phyloP scores from a whole-genome alignment of 2,113 vertebrate genomes.

The Rhizomys pruinosus region DNA sequence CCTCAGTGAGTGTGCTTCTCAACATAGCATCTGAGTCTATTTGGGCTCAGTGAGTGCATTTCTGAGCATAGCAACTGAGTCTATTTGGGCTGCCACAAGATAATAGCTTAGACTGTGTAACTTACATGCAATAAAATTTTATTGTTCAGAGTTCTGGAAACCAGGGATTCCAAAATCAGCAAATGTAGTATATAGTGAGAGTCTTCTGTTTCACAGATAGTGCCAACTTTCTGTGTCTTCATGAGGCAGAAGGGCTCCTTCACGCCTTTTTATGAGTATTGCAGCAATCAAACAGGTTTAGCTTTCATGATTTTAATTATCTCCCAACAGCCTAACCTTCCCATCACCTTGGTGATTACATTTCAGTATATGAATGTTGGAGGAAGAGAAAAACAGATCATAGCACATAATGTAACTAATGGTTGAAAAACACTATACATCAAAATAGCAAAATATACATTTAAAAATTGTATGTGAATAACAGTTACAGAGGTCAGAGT shows the following conservation, averaged over 20 bases:
- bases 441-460: not conserved
- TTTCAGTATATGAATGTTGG: not conserved
- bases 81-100: not conserved
- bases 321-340: not conserved
- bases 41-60: not conserved
- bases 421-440: not conserved
- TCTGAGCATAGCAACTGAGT: not conserved
- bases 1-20: not conserved
- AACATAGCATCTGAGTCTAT: not conserved
- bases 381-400: not conserved
- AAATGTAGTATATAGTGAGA: not conserved
- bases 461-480: not conserved
- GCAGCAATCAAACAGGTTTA: not conserved
- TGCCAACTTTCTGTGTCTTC: not conserved
- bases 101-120: not conserved
- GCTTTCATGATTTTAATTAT: not conserved
- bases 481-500: constrained; percentile 11
- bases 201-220: not conserved
- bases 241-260: not conserved
- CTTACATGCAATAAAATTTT: not conserved
- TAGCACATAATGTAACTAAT: not conserved
- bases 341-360: not conserved
- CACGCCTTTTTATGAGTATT: not conserved
- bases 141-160: not conserved
- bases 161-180: not conserved